These are phyloP conservation scores for Anarhynchus alexandrinus DNA, from an alignment of 2,113 vertebrate species.

Conservation along the genomic window DNA sequence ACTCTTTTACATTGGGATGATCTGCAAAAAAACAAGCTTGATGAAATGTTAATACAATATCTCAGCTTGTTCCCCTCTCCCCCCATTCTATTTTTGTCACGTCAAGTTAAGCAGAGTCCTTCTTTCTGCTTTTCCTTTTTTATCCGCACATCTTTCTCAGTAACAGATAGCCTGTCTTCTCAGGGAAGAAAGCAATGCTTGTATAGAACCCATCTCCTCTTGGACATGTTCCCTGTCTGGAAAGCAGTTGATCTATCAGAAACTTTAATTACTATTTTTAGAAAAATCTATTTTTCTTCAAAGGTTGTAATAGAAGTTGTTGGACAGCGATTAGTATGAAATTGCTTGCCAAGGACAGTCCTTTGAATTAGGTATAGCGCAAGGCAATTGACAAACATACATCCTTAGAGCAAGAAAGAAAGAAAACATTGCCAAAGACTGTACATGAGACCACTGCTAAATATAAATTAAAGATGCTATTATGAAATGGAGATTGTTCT, in stretches of 20 bases:
- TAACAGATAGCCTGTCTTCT: background rate
- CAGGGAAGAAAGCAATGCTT: background rate
- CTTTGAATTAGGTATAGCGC: background rate
- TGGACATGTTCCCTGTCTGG: background rate
- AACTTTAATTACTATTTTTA: background rate
- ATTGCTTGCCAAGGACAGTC: background rate
- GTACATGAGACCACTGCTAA: background rate
- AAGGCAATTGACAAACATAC: background rate
- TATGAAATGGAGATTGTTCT: background rate
- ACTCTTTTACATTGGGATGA: background rate
- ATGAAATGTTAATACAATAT: background rate
- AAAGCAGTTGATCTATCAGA: background rate
- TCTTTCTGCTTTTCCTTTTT: background rate
- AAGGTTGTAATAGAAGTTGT: background rate
- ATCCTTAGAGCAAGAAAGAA: background rate
- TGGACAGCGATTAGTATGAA: background rate
- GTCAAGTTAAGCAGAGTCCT: background rate
- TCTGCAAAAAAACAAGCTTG: background rate
- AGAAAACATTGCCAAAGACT: background rate
- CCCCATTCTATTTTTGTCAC: background rate
- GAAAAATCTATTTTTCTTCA: background rate
- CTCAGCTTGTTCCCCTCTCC: background rate
- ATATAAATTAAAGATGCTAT: background rate
- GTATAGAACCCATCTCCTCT: background rate
- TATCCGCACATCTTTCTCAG: background rate